A percentile compares a stretch with the other conserved stretches of the same genome.
Evolutionary conservation across 1,140 invertebrate genomes (phyloP).

Genomic region (Cyclina sinensis): DNA sequence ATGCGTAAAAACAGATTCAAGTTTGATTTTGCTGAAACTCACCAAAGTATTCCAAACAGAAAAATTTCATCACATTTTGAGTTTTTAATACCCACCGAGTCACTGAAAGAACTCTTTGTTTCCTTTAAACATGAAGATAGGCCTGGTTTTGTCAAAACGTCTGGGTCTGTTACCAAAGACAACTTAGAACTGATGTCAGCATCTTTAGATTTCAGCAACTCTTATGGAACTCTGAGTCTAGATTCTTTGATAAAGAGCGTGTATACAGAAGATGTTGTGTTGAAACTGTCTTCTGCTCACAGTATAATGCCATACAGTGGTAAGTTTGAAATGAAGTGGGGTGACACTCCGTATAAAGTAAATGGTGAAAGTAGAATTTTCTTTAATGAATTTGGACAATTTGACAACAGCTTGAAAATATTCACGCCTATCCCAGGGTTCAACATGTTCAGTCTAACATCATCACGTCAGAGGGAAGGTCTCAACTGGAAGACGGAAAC

Average conservation of each 20-base stretch:
- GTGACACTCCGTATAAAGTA: conserved; percentile 56
- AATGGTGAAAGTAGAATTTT: conserved; percentile 51
- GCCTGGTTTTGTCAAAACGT: conserved; percentile 61
- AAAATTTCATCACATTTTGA: conserved; percentile 39
- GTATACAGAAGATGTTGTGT: conserved; percentile 69
- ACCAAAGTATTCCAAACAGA: neutral
- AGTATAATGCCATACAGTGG: conserved; percentile 69
- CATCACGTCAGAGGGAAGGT: conserved; percentile 63
- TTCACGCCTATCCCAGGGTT: conserved; percentile 67
- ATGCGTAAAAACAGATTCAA: conserved; percentile 51
- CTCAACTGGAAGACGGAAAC: conserved; percentile 61
- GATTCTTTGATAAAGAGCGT: conserved; percentile 59
- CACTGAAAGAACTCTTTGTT: conserved; percentile 21
- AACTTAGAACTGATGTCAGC: conserved; percentile 69
- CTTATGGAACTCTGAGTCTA: conserved; percentile 51
- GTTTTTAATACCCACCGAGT: conserved; percentile 55
- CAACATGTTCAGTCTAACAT: conserved; percentile 38
- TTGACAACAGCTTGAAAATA: conserved; percentile 64
- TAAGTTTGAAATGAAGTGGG: conserved; percentile 60
- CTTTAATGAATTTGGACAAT: conserved; percentile 51
- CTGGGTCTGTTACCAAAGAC: conserved; percentile 60
- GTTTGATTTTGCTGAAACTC: conserved; percentile 38
- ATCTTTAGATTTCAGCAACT: conserved; percentile 56
- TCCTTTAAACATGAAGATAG: conserved; percentile 70
- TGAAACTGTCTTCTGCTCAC: conserved; percentile 65